Base-by-base conservation (phyloP, 2,888 invertebrate species). In the Syrphus vitripennis region DNA sequence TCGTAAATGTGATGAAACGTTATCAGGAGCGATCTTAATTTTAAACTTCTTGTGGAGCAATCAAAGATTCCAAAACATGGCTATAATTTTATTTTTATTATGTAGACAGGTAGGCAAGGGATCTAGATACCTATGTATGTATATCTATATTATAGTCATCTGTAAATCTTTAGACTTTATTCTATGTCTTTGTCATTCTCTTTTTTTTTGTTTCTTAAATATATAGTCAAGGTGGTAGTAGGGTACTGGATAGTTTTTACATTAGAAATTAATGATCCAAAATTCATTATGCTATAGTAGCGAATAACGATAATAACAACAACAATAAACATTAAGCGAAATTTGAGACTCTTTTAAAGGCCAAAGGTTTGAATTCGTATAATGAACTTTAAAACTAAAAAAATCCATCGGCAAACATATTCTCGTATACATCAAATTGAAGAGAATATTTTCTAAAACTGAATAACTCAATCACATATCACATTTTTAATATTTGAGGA, bases 1-100 rank as follows among this genome's bases (percentile, higher is more conserved):
- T 84, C 81, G 80, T 86, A 78, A 87, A 84, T 84, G 87, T 86
- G 86, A 78, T 87, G 78, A 82, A 87, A 72, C 84, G 67, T 88
- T 88, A 88, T 88, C 87, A 83, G 80, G 34, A 87, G 71, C 82
- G 77, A 88, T 88, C 87, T 88, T 78, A 86, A 83, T 87, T 86
- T 81, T 65, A 87, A 81, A 88, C 87, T 87, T 88, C 88, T 88
- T 87, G 88, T 83, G 88, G 88, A 88, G 89, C 88, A 88, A 83
- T 88, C 88, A 87, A 88, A 83, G 87, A 84, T 82, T 88, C 86
- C 81, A 77, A 78, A 83, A 84, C 87, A 89, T 87, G 89, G 90
- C 89, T 89, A 90, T 89, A 90, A 90, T 89, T 90, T 91, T 88
- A 78, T 67, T 83, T 83, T 75, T 87, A 77, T 82, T 78, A 42